phyloP scores from a whole-genome alignment of 2,888 invertebrate species.

The Argyresthia albistria region DNA sequence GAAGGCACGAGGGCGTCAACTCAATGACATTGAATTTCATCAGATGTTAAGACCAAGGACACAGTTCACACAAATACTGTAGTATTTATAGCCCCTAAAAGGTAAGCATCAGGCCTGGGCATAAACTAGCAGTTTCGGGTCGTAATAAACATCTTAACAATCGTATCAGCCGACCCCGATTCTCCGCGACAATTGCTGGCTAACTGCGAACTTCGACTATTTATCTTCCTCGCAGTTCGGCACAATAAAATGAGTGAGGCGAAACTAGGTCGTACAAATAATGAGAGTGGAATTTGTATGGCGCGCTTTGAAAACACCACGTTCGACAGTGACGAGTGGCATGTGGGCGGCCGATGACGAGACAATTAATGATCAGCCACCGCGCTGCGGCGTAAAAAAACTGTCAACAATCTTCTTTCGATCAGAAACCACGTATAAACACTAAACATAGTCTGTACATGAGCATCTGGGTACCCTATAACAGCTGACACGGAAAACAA shows the following conservation, averaged over 20 bases:
- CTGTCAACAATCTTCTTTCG: constrained; percentile 3
- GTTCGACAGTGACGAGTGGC: constrained; percentile 38
- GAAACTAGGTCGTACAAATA: constrained; percentile 35
- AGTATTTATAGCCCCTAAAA: no score
- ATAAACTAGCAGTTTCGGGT: no score
- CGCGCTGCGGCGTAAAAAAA: no score
- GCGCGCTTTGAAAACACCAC: constrained; percentile 24
- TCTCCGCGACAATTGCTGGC: not conserved
- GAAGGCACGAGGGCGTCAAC: no score
- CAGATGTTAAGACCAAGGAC: no score
- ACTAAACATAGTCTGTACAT: no score
- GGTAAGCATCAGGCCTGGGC: no score
- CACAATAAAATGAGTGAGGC: constrained; percentile 4
- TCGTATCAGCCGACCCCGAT: not conserved
- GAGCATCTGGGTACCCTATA: no score
- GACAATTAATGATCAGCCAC: no score
- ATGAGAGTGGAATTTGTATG: constrained; percentile 33
- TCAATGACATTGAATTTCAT: no score
- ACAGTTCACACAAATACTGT: no score
- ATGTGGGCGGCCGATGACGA: constrained; percentile 19
- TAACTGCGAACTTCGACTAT: constrained; percentile 5
- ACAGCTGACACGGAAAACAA: no score
- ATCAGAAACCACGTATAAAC: not conserved
- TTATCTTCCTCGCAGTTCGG: not conserved
- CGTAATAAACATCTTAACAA: not conserved